Conservation (phyloP, 2,113 vertebrate genomes). For the Laterallus jamaicensis region DNA sequence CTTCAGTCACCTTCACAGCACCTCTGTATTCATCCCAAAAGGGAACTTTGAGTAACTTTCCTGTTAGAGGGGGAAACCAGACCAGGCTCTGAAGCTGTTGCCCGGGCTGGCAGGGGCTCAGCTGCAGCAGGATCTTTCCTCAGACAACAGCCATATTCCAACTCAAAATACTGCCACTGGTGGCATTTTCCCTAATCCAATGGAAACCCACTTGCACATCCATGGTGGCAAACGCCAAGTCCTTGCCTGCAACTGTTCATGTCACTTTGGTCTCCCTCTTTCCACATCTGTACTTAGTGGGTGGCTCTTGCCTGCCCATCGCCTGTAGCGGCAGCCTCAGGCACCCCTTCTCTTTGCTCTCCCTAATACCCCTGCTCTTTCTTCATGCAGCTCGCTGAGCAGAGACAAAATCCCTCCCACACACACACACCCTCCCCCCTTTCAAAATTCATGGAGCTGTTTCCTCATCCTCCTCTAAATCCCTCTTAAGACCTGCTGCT, state of each 20-base stretch:
- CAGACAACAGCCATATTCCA: neutral
- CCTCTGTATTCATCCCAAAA: neutral
- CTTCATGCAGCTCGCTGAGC: neutral
- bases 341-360: neutral
- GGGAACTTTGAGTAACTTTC: neutral
- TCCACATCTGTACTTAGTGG: neutral
- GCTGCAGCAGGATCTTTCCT: neutral
- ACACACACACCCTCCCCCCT: neutral
- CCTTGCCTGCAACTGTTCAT: neutral
- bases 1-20: neutral
- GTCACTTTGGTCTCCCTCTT: neutral
- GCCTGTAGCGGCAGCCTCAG: neutral
- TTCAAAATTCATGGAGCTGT: constrained; percentile 36
- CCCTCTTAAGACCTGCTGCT: neutral
- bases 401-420: neutral
- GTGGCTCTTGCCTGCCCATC: neutral
- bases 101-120: neutral
- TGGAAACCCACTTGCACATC: rapidly evolving
- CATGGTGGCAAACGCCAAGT: neutral
- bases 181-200: rapidly evolving
- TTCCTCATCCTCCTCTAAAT: constrained; percentile 6
- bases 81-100: neutral
- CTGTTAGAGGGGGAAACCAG: neutral
- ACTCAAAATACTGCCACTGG: neutral
- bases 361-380: neutral